These are phyloP conservation scores for Brachyopa scutellaris DNA, from an alignment of 2,888 invertebrate genomes.

Conservation along the genomic window DNA sequence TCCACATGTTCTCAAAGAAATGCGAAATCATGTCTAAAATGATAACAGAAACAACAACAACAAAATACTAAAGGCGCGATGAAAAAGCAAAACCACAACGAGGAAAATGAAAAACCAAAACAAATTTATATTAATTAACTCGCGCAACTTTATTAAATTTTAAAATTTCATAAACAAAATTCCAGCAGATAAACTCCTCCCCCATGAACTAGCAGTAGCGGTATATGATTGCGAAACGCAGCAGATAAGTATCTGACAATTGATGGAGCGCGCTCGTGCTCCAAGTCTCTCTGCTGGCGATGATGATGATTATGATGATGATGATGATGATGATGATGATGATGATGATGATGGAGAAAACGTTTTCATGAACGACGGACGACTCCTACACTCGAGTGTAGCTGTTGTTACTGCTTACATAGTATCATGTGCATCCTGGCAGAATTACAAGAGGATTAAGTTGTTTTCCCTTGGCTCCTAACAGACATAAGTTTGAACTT, in stretches of 20 bases:
- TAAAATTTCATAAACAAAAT: slow-evolving; percentile 39
- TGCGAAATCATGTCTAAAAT: slow-evolving; percentile 4
- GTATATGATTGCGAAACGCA: not conserved
- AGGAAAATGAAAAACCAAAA: not conserved
- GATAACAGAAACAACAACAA: not conserved
- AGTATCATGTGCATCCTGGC: not conserved
- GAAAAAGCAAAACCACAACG: not conserved
- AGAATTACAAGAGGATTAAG: not conserved
- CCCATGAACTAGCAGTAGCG: too few species aligned
- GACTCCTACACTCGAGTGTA: not conserved
- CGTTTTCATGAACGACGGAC: not conserved
- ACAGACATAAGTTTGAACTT: not conserved
- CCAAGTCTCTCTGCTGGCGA: too few species aligned
- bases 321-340: not conserved
- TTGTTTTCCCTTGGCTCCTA: slow-evolving; percentile 10
- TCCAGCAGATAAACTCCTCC: slow-evolving; percentile 21
- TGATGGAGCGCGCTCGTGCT: slow-evolving; percentile 8
- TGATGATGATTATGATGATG: not conserved
- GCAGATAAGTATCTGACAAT: slow-evolving; percentile 38
- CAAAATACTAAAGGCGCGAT: not conserved
- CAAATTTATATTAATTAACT: slow-evolving; percentile 38
- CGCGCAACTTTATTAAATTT: slow-evolving; percentile 55
- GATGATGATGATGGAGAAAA: slow-evolving; percentile 1
- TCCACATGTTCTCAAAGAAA: slow-evolving; percentile 11
- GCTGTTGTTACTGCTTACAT: not conserved